These are phyloP conservation scores for Leuctra nigra DNA, from an alignment of 2,888 invertebrate species.

Conservation along the genomic window DNA sequence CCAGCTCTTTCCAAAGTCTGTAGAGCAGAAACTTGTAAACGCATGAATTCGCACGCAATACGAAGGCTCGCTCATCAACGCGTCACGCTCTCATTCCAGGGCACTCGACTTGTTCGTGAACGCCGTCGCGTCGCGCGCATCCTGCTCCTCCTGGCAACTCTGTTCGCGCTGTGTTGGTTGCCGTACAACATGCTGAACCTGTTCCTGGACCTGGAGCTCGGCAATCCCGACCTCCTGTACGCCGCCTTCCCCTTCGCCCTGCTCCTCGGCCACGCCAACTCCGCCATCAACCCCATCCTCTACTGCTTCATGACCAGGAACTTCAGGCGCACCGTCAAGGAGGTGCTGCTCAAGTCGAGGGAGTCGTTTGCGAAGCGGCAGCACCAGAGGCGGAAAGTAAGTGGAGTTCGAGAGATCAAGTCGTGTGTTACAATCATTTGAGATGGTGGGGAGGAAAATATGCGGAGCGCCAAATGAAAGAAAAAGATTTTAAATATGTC, in stretches of 20 bases:
- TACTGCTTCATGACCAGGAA: conserved; percentile 69
- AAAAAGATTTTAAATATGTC: no score
- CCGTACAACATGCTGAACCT: conserved; percentile 66
- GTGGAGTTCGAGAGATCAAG: neutral
- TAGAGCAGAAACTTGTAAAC: no score
- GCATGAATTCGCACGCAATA: no score
- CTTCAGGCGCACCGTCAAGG: conserved; percentile 59
- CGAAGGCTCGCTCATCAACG: no score
- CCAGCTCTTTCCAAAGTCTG: no score
- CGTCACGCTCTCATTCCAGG: conserved; percentile 42
- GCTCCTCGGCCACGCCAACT: conserved; percentile 66
- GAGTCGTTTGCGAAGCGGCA: conserved; percentile 28
- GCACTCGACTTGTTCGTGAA: conserved; percentile 57
- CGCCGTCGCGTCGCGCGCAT: conserved; percentile 70
- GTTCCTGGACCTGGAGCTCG: conserved; percentile 57
- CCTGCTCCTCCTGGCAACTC: conserved; percentile 60
- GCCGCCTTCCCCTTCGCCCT: conserved; percentile 54
- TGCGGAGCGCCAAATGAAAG: no score
- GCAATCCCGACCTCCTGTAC: conserved; percentile 20
- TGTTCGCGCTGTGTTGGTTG: conserved; percentile 73
- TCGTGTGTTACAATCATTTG: no score
- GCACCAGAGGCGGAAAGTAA: conserved; percentile 36
- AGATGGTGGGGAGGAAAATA: no score
- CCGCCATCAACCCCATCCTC: conserved; percentile 68
- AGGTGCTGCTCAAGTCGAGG: conserved; percentile 41